Evolutionary conservation across 2,113 vertebrate genomes (phyloP), one percentile per base, ranked within the genome.

Genomic region (Tenebrosternarchus preto): DNA sequence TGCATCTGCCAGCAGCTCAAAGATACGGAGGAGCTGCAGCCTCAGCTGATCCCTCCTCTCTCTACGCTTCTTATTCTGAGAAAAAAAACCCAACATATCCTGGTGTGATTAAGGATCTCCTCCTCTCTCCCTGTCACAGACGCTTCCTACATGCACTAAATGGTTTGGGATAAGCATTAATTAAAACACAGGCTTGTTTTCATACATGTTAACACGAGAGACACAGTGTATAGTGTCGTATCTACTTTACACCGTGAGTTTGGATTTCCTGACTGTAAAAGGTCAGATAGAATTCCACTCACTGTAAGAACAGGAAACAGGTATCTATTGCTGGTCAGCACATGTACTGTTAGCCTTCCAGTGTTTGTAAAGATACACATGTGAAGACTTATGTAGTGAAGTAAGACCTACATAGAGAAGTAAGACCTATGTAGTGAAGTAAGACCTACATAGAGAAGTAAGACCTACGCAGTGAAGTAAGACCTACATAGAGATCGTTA

Each of bases 1-100:
- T 24, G 97, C 96, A 73, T 97, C 98, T 24, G 96, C 98, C 88
- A 99, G 87, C 66, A 99, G 94, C 79, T 99, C 98, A 87, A 99
- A 99, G 84, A 99, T 98, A 78, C 97, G 88, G 76, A 99, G 92
- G 25, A 99, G 90, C 24, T 99, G 98, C 19, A 99, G 92, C 70
- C 98, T 90, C 27, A 99, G 92, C 9, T 98, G 91, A 84, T 99
- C 98, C 85, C 97, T 88, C 43, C 96, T 93, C 81, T 99, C 98
- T 86, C 98, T 92, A 3, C 98, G 95, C 70, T 98, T 98, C 92
- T 98, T 99, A 89, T 99, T 99, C 98, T 99, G 31, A 70, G 24
- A 66, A n/a, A 76, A 1, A 77, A 53, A 36, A 63, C 8, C 12
- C 3, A 33, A 11, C n/a, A n/a, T n/a, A n/a, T n/a, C n/a, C n/a